phyloP scores from a whole-genome alignment of 2,113 vertebrate species.

The Malurus cyaneus region DNA sequence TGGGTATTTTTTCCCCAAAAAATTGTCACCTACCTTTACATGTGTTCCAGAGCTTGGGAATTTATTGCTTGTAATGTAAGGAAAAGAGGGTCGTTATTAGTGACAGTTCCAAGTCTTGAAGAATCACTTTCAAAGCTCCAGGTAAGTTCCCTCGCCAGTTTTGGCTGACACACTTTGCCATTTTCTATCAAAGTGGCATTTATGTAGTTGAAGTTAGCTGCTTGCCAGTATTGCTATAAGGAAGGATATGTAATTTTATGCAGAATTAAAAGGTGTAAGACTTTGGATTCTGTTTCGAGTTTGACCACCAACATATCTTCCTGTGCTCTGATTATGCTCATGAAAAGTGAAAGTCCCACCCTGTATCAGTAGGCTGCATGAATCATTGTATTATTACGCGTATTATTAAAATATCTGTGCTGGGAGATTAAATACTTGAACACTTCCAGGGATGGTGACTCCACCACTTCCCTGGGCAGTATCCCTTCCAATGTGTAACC shows the following conservation, averaged over 20 bases:
- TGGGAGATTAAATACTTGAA: not conserved
- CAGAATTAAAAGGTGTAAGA: not conserved
- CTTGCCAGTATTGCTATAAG: not conserved
- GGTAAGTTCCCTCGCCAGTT: slow-evolving; percentile 67
- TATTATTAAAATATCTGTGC: not conserved
- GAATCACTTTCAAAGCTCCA: slow-evolving; percentile 82
- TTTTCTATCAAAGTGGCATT: not conserved
- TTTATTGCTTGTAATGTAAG: slow-evolving; percentile 80
- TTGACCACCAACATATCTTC: not conserved
- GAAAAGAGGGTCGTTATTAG: slow-evolving; percentile 82
- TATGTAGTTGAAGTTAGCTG: not conserved
- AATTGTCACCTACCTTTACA: slow-evolving; percentile 5
- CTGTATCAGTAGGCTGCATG: not conserved
- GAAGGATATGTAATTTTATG: not conserved
- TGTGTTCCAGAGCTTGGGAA: slow-evolving; percentile 83
- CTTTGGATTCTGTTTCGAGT: not conserved
- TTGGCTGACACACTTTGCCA: not conserved
- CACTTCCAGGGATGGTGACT: not conserved
- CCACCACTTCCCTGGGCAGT: not conserved
- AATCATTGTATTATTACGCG: not conserved
- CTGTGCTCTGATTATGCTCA: not conserved
- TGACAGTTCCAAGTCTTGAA: slow-evolving; percentile 86
- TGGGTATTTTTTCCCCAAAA: not conserved
- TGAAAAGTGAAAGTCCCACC: not conserved
- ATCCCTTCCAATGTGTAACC: not conserved